phyloP scores from a whole-genome alignment of 2,113 vertebrate species.

The Neopipo cinnamomea region DNA sequence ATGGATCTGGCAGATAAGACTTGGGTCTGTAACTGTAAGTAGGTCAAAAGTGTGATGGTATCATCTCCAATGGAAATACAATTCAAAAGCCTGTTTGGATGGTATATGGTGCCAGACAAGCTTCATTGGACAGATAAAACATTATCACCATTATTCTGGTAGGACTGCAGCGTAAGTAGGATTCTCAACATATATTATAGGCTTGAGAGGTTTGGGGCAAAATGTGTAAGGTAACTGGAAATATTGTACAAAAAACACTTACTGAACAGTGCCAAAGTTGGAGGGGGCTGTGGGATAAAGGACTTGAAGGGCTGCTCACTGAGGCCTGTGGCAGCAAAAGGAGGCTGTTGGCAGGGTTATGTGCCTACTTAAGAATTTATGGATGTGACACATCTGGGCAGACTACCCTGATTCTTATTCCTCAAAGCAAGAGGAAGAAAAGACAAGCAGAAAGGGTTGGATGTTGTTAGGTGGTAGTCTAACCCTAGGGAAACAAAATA shows the following conservation, averaged over 20 bases:
- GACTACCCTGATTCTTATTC: background rate
- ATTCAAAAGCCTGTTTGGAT: constrained; percentile 41
- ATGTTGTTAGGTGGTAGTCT: background rate
- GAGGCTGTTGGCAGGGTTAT: background rate
- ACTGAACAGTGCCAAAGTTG: background rate
- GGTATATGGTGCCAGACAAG: constrained; percentile 10
- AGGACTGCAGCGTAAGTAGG: constrained; percentile 25
- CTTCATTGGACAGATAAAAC: constrained; percentile 49
- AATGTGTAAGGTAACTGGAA: constrained; percentile 5
- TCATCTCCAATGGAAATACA: constrained; percentile 29
- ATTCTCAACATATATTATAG: constrained; percentile 19
- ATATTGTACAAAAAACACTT: background rate
- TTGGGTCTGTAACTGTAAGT: constrained; percentile 39
- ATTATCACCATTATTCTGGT: constrained; percentile 26
- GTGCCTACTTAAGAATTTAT: background rate
- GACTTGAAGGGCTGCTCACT: background rate
- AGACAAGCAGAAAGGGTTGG: background rate
- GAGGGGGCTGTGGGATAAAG: background rate
- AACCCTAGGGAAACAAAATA: background rate
- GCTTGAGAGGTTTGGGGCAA: background rate
- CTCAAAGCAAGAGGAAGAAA: background rate
- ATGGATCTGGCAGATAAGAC: constrained; percentile 62
- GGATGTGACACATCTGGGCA: background rate
- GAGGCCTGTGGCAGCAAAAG: background rate
- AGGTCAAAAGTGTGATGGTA: constrained; percentile 41